Evolutionary conservation across 2,888 invertebrate species (phyloP), one percentile per base, ranked within the genome.

Genomic region (Phragmatobia fuliginosa): DNA sequence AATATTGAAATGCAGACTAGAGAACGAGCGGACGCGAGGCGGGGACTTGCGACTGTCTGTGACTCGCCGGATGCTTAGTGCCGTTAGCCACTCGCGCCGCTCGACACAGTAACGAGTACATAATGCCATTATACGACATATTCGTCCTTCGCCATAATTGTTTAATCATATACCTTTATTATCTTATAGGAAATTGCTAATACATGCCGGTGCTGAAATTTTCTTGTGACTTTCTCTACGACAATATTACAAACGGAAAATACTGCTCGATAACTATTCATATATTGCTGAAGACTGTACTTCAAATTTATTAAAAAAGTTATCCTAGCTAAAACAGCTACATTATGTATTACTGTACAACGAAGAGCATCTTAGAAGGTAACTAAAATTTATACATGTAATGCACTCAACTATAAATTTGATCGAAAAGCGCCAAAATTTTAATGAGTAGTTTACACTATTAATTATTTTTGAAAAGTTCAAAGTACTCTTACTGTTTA

Each of bases 321-420:
- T 94, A 94, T 88, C 95, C 95, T 95, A 95, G 93, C 95, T 95
- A 95, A 91, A 92, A 91, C 91, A 79, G 91, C 95, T 94, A 94
- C 90, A 86, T 91, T 92, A 93, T 89, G 87, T 91, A 76, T 91
- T 90, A 93, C 94, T 94, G 94, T 94, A 95, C 94, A 95, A 92
- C 89, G 88, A 91, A 93, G 91, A 90, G 87, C 84, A 77, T 91
- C 92, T 91, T 93, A 91, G 84, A 85, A 84, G 74, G 85, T 90
- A 91, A 91, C 83, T 79, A 90, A 90, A 83, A 80, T 79, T 74
- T 77, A 77, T 83, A 80, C 78, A 56, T 56, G 56, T 56, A 56
- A 28, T 85, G 85, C 84, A 85, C 84, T 86, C 88, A 86, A 87
- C 88, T 90, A 90, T 90, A 86, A 86, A 88, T 87, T 85, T 83